Conservation (phyloP, 2,888 invertebrate species). For the Tethea ocularis region DNA sequence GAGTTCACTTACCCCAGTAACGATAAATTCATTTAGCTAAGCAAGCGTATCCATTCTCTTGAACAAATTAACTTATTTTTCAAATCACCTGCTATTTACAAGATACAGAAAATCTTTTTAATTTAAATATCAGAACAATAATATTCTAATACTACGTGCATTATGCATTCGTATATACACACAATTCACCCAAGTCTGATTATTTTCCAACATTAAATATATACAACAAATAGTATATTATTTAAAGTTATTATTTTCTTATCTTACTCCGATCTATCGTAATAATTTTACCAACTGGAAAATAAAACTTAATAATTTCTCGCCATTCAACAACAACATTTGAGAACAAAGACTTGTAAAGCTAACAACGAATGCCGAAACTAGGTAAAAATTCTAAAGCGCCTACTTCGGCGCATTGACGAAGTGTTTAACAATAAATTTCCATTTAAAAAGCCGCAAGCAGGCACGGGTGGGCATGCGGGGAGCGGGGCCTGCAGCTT, state of each 20-base stretch:
- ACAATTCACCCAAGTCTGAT: not conserved
- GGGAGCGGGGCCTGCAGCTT: slow-evolving; percentile 59
- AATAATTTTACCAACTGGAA: not conserved
- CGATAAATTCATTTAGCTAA: slow-evolving; percentile 16
- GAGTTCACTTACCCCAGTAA: slow-evolving; percentile 55
- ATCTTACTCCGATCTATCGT: not conserved
- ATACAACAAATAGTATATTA: not conserved
- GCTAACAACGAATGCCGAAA: slow-evolving; percentile 45
- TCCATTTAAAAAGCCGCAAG: slow-evolving; percentile 83
- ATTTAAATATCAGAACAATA: no score
- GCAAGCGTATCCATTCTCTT: slow-evolving; percentile 5
- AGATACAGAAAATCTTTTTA: no score
- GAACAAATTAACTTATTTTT: not conserved
- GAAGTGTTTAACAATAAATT: slow-evolving; percentile 84
- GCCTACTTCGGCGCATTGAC: slow-evolving; percentile 69
- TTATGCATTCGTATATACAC: no score
- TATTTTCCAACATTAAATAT: no score
- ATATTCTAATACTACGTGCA: no score
- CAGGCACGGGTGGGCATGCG: slow-evolving; percentile 37
- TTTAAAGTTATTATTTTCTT: not conserved
- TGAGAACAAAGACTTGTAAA: not conserved
- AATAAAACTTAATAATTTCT: not conserved
- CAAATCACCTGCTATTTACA: no score
- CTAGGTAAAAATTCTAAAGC: slow-evolving; percentile 68
- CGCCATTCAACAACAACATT: not conserved